Conservation (phyloP, 2,113 vertebrate genomes). For the Sylvilagus bachmani region DNA sequence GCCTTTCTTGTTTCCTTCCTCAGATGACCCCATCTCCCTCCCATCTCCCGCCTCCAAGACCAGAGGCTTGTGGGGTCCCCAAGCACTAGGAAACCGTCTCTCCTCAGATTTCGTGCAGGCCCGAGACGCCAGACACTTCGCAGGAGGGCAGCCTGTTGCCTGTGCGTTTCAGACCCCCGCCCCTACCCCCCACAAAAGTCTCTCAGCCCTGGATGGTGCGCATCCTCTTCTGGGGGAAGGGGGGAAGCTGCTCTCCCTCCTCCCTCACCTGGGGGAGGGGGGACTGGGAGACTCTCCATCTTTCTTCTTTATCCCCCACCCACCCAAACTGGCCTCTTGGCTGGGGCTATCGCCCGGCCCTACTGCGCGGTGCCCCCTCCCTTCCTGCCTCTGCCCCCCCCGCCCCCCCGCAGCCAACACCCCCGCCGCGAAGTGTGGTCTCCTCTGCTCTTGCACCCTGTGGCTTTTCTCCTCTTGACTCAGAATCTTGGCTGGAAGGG, state of each 20-base stretch:
- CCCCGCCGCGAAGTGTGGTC: slow-evolving; percentile 1
- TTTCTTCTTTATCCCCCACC: background rate
- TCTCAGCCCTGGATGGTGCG: background rate
- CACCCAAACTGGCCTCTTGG: background rate
- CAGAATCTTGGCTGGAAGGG: slow-evolving; percentile 75
- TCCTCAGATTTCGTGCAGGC: slow-evolving; percentile 7
- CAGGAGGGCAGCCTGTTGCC: background rate
- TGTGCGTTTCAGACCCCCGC: background rate
- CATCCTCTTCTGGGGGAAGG: background rate
- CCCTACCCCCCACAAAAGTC: background rate
- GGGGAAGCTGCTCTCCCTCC: background rate
- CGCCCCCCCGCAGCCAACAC: too few species aligned
- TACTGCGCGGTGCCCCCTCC: background rate
- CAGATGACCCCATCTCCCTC: background rate
- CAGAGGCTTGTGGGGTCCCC: background rate
- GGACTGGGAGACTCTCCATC: background rate
- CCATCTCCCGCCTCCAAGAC: background rate
- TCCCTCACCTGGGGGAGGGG: background rate
- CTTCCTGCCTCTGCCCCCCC: background rate
- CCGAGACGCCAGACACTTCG: background rate
- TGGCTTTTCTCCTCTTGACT: slow-evolving; percentile 69
- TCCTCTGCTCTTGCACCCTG: slow-evolving; percentile 68
- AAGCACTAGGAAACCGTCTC: background rate
- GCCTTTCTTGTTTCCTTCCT: background rate
- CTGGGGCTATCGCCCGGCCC: background rate